Base-by-base conservation (phyloP, 2,797 vertebrate genomes). In the Cirrhinus mrigala region DNA sequence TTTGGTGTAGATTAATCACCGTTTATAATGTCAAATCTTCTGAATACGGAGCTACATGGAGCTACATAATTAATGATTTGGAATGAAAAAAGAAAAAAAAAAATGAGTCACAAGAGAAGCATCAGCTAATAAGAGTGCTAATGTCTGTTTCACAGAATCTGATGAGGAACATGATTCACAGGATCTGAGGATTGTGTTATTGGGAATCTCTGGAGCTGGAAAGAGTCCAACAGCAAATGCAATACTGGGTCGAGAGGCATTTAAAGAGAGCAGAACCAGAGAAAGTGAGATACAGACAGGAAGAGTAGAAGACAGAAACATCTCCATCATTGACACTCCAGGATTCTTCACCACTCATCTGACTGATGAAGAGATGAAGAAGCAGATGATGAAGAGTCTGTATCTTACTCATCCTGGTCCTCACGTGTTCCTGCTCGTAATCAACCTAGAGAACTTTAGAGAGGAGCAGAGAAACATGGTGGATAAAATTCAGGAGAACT, bases 291-390 rank as follows among this genome's bases (percentile, higher is more conserved):
- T 10, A 33, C 52, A 83, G 5, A 73, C 1, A 14, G 77, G 48
- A 7, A 56, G 1, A 27, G 80, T 85, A 56, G n/a, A 81, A 20
- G 64, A 69, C n/a, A 82, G 73, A 46, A 80, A 76, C 77, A 71
- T 88, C 50, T 58, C 84, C 40, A 75, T 88, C 15, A 88, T 86
- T 7, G 86, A 89, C 50, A 86, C 84, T 33, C 88, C 88, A 29
- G 86, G 86, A 54, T 24, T 87, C 22, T 81, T 83, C 48, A 85
- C 29, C 66, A 71, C 37, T 6, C 24, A 22, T 0, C 70, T 82
- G 18, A 74, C 48, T 4, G 2, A 46, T 27, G 79, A 69, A 48
- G 11, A 68, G 58, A 2, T 81, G 56, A 82, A 58, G 18, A 27
- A 12, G 6, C 70, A 89, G 20, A 77, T 89, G 11, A 73, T 62